These are phyloP conservation scores for Drosophila sproati DNA, from an alignment of 1,140 invertebrate genomes.

Conservation along the genomic window DNA sequence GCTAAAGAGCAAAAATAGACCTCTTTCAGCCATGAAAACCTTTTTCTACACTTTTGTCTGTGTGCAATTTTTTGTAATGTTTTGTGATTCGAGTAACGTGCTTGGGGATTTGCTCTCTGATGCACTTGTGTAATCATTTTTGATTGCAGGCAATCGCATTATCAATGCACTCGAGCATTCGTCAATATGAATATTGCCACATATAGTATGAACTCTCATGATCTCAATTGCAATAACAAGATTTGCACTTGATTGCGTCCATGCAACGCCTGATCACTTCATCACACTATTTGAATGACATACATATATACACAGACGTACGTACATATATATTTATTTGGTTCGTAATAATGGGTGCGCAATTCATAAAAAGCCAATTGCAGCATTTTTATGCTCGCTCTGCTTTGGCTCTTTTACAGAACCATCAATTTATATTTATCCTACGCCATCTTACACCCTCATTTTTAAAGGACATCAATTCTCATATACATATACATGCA, in stretches of 20 bases:
- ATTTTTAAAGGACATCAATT: neutral
- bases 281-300: constrained; percentile 12
- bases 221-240: constrained; percentile 16
- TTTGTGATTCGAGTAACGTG: constrained; percentile 1
- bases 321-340: neutral
- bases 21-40: neutral
- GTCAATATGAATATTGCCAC: neutral
- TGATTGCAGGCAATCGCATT: constrained; percentile 22
- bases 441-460: neutral
- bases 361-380: constrained; percentile 9
- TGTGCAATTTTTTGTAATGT: constrained; percentile 16
- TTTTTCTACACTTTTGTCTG: neutral
- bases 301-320: neutral
- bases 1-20: constrained; percentile 6
- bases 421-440: constrained; percentile 23
- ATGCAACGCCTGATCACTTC: constrained; percentile 5
- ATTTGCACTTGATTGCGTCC: constrained; percentile 21
- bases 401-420: neutral
- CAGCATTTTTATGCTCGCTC: constrained; percentile 2
- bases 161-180: constrained; percentile 36
- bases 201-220: neutral
- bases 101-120: constrained; percentile 32
- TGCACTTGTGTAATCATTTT: constrained; percentile 45
- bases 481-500: neutral
- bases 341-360: neutral